phyloP scores from a whole-genome alignment of 2,113 vertebrate genomes.

The Elephantulus edwardii region DNA sequence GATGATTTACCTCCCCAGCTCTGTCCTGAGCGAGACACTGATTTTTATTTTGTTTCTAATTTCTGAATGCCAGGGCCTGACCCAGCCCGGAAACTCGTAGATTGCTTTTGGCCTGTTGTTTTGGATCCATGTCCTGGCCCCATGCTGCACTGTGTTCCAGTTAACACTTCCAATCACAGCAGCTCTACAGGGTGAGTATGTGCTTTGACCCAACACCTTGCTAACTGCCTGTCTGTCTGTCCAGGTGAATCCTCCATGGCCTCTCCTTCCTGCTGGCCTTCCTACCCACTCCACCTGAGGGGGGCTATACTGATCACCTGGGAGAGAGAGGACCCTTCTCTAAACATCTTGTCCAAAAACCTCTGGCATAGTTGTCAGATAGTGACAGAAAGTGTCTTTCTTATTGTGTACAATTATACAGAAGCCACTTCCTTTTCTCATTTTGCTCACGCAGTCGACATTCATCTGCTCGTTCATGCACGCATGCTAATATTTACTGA shows the following conservation, averaged over 20 bases:
- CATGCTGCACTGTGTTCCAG: no score
- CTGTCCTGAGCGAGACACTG: neutral
- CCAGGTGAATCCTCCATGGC: neutral
- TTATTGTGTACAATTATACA: neutral
- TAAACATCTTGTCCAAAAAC: neutral
- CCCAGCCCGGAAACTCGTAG: neutral
- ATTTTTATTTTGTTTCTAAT: neutral
- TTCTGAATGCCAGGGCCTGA: rapidly evolving
- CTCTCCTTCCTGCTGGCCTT: neutral
- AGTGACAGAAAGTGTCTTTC: neutral
- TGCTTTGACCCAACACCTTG: no score
- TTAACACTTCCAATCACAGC: neutral
- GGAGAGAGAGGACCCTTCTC: neutral
- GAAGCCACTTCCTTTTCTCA: neutral
- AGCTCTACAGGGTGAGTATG: neutral
- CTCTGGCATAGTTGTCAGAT: neutral
- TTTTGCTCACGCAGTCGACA: neutral
- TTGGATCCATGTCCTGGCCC: neutral
- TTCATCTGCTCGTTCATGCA: neutral
- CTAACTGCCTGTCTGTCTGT: neutral
- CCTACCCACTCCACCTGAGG: neutral
- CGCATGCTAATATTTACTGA: neutral
- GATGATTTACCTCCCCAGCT: neutral
- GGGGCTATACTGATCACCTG: no score
- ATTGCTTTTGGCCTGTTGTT: neutral